Evolutionary conservation across 2,888 invertebrate genomes (phyloP).

Genomic region (Cosmorhoe ocellata): DNA sequence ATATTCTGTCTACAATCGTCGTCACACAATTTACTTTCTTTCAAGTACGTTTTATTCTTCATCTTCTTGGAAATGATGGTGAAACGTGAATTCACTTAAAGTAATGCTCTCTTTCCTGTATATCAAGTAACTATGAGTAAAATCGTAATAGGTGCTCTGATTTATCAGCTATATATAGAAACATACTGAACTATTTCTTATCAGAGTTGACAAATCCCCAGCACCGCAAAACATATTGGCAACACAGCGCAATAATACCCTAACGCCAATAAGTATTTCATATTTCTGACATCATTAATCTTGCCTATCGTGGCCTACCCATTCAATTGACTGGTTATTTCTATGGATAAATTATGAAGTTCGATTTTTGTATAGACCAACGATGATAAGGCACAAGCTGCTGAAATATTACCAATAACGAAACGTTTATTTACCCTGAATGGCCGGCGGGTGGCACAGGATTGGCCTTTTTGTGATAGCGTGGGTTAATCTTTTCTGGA

Average conservation of each 20-base stretch:
- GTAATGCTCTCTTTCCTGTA: too few relatives aligned
- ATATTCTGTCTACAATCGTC: too few relatives aligned
- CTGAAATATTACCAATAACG: constrained; percentile 35
- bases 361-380: constrained; percentile 40
- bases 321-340: constrained; percentile 60
- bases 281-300: constrained; percentile 60
- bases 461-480: constrained; percentile 26
- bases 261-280: constrained; percentile 42
- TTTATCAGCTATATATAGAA: constrained; percentile 17
- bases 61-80: too few relatives aligned
- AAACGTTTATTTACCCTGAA: constrained; percentile 45
- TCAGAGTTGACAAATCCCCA: constrained; percentile 23
- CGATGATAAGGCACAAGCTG: constrained; percentile 40
- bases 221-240: constrained; percentile 27
- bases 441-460: constrained; percentile 31
- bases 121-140: too few relatives aligned
- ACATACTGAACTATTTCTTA: constrained; percentile 15
- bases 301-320: constrained; percentile 51
- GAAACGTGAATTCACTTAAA: too few relatives aligned
- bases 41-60: too few relatives aligned
- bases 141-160: background rate
- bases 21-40: too few relatives aligned
- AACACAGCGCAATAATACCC: constrained; percentile 35
- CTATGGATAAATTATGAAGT: constrained; percentile 53
- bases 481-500: constrained; percentile 29